Evolutionary conservation across 2,113 vertebrate genomes (phyloP).

Genomic region (Albula goreensis): DNA sequence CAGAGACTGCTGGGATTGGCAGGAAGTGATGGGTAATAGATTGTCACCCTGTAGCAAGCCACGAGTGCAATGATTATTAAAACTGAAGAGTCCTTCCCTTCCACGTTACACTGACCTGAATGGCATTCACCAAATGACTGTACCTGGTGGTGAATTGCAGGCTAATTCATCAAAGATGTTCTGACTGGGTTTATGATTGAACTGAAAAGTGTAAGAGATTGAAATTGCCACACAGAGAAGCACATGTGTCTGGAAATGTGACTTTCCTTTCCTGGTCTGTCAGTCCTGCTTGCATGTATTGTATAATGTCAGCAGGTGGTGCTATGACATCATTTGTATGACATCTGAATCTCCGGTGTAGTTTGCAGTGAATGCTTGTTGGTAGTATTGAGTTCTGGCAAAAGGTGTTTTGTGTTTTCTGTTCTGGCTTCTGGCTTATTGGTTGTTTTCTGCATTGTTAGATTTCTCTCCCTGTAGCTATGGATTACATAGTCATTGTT

Average conservation of each 20-base stretch:
- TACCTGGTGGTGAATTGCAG: too few relatives aligned
- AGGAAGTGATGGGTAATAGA: background rate
- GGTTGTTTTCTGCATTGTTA: too few relatives aligned
- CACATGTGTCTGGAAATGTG: background rate
- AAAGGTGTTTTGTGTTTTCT: background rate
- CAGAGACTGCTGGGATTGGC: background rate
- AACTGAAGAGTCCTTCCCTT: too few relatives aligned
- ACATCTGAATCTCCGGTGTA: background rate
- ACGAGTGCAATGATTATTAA: too few relatives aligned
- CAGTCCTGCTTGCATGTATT: background rate
- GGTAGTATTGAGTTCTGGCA: background rate
- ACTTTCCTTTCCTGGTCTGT: background rate
- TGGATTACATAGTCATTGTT: too few relatives aligned
- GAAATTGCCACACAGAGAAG: background rate
- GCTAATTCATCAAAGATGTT: background rate
- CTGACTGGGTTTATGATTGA: background rate
- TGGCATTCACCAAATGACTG: too few relatives aligned
- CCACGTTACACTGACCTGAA: too few relatives aligned
- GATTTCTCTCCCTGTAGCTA: too few relatives aligned
- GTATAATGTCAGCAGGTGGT: slow-evolving; percentile 6
- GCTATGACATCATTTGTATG: slow-evolving; percentile 9
- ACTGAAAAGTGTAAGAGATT: background rate
- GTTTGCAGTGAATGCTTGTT: background rate
- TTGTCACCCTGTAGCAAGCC: too few relatives aligned
- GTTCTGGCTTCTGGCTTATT: too few relatives aligned